phyloP scores from a whole-genome alignment of 2,888 invertebrate genomes.

The Leptopilina drosophilae region DNA sequence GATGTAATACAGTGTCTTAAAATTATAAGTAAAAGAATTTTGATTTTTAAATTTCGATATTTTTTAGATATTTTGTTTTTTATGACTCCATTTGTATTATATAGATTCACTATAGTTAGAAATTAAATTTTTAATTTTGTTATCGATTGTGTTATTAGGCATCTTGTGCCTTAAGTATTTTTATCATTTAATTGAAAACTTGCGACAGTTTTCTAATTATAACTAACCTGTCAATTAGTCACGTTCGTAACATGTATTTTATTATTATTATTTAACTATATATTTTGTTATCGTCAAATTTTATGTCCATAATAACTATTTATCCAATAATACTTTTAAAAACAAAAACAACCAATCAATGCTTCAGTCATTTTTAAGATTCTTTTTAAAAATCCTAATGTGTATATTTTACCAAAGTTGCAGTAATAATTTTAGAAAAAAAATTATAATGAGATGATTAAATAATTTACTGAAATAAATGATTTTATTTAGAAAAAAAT shows the following conservation, averaged over 20 bases:
- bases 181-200: slow-evolving; percentile 49
- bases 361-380: slow-evolving; percentile 51
- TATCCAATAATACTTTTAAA: slow-evolving; percentile 9
- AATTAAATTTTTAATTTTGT: slow-evolving; percentile 49
- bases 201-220: slow-evolving; percentile 60
- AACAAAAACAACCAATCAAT: slow-evolving; percentile 11
- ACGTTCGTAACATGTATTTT: slow-evolving; percentile 39
- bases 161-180: slow-evolving; percentile 49
- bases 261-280: slow-evolving; percentile 48
- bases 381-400: slow-evolving; percentile 54
- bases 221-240: slow-evolving; percentile 56
- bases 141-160: slow-evolving; percentile 52
- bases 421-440: slow-evolving; percentile 58
- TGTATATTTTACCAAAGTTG: slow-evolving; percentile 72
- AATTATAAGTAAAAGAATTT: slow-evolving; percentile 33
- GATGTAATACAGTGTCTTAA: slow-evolving; percentile 42
- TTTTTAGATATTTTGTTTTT: slow-evolving; percentile 64
- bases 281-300: slow-evolving; percentile 33
- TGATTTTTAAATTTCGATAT: slow-evolving; percentile 44
- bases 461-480: slow-evolving; percentile 61
- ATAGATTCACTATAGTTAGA: slow-evolving; percentile 50
- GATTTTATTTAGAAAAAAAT: slow-evolving; percentile 60
- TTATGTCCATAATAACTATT: slow-evolving; percentile 34
- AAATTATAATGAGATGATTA: slow-evolving; percentile 46
- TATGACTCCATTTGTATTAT: slow-evolving; percentile 68